Evolutionary conservation across 37 sponge, comb jelly and placozoan genomes (phyloP).

Genomic region (Hormiphora californensis): DNA sequence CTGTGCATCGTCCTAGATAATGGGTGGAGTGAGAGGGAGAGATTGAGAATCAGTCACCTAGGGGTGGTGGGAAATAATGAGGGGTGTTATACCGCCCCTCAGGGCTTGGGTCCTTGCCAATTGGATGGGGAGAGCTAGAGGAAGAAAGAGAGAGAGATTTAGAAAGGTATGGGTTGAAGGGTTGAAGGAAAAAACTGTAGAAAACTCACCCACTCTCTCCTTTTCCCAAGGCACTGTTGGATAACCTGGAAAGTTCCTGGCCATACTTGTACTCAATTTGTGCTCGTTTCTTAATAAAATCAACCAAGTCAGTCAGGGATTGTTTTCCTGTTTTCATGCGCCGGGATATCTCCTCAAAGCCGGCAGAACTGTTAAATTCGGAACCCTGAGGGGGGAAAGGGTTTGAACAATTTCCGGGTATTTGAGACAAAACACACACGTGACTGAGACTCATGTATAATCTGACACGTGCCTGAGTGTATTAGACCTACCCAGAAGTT

Average conservation of each 20-base stretch:
- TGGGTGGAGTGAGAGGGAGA: background rate
- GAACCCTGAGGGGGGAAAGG: slow-evolving; percentile 9
- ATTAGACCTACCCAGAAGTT: slow-evolving; percentile 18
- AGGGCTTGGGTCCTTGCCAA: too few relatives aligned
- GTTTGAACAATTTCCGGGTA: too few relatives aligned
- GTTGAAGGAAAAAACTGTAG: background rate
- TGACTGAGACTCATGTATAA: too few relatives aligned
- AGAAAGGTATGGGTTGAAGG: too few relatives aligned
- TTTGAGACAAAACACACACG: too few relatives aligned
- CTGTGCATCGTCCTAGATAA: slow-evolving; percentile 4
- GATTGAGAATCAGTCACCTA: too few relatives aligned
- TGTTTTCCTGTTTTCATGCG: slow-evolving; percentile 37
- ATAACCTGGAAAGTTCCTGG: slow-evolving; percentile 6
- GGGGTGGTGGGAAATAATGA: too few relatives aligned
- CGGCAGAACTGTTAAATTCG: slow-evolving; percentile 44
- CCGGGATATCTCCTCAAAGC: background rate
- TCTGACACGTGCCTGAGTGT: too few relatives aligned
- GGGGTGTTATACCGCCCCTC: too few relatives aligned
- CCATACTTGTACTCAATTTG: slow-evolving; percentile 40
- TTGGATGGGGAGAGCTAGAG: too few relatives aligned
- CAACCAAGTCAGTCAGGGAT: slow-evolving; percentile 10
- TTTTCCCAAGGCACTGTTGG: slow-evolving; percentile 21
- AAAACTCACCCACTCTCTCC: slow-evolving; percentile 32
- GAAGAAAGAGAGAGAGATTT: too few relatives aligned
- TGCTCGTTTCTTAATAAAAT: slow-evolving; percentile 45